phyloP scores from a whole-genome alignment of 2,113 vertebrate species.

The Stigmatopora nigra region DNA sequence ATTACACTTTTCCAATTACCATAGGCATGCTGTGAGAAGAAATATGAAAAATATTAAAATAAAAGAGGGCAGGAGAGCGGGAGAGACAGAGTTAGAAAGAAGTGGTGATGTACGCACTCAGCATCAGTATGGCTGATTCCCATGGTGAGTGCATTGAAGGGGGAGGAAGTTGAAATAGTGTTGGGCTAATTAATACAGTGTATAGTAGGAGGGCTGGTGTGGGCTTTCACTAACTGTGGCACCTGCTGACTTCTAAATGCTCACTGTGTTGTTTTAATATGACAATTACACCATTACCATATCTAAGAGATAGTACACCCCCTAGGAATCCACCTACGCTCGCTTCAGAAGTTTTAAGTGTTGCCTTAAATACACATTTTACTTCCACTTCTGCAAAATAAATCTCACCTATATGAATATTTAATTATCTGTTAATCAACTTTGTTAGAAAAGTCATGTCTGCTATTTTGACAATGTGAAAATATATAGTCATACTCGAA shows the following conservation, averaged over 20 bases:
- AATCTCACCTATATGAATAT: constrained; percentile 48
- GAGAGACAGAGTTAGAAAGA: constrained; percentile 28
- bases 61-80: constrained; percentile 31
- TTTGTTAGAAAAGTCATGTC: constrained; percentile 34
- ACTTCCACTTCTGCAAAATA: constrained; percentile 49
- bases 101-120: constrained; percentile 46
- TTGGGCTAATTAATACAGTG: constrained; percentile 69
- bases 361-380: constrained; percentile 56
- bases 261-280: constrained; percentile 71
- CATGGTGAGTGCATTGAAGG: constrained; percentile 52
- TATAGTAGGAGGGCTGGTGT: constrained; percentile 62
- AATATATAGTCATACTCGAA: constrained; percentile 15
- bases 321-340: constrained; percentile 59
- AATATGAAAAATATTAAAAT: constrained; percentile 61
- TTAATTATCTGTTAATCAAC: constrained; percentile 41
- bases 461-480: constrained; percentile 15
- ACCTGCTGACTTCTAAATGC: constrained; percentile 72
- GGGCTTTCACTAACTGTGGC: constrained; percentile 66
- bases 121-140: constrained; percentile 55
- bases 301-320: constrained; percentile 66
- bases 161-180: constrained; percentile 61
- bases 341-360: constrained; percentile 62
- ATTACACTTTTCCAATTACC: constrained; percentile 64
- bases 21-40: constrained; percentile 51
- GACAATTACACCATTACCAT: constrained; percentile 72